Evolutionary conservation across 2,888 invertebrate genomes (phyloP), one percentile per base, ranked within the genome.

Genomic region (Malthinus flaveolus): DNA sequence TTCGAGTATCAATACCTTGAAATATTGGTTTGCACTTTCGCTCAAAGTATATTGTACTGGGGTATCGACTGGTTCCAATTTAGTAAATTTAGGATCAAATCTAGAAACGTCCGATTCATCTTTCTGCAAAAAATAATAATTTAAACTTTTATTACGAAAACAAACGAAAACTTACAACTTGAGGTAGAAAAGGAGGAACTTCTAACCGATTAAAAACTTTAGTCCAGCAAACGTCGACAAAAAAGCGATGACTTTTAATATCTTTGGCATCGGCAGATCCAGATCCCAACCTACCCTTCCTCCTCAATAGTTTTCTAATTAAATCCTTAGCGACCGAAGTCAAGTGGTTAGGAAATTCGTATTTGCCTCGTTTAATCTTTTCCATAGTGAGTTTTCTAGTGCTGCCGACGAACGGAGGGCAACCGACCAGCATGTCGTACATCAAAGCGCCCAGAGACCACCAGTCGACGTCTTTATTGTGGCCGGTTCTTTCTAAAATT

Each of bases 381-480:
- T 23, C 23, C 23, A 23, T 23, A 23, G 23, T 23, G 23, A 23
- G 23, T 23, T 23, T 23, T 23, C 23, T 23, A 23, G 23, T 23
- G 23, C 23, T 23, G 5, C 23, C 23, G 23, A 23, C 23, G 5
- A 23, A 23, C 23, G 23, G 23, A 23, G 23, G 23, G 5, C 39
- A 13, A 2, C 39, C 39, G 13, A 15, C 10, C 23, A 42, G 13
- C 39, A 42, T 42, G 23, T 98, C 98, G 78, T 91, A 98, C 91
- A 95, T 93, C 61, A 98, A 83, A 65, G 97, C 97, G 68, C 98
- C 98, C 63, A 98, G 84, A 74, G 95, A 95, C 98, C 98, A 98
- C 98, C 98, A 98, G 81, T 98, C 98, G 3, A 97, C 97, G 32
- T 97, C 96, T 84, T 96, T 96, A 13, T 95, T 97, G 81, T 98